Conservation (phyloP, 2,113 vertebrate species). For the Chionomys nivalis region DNA sequence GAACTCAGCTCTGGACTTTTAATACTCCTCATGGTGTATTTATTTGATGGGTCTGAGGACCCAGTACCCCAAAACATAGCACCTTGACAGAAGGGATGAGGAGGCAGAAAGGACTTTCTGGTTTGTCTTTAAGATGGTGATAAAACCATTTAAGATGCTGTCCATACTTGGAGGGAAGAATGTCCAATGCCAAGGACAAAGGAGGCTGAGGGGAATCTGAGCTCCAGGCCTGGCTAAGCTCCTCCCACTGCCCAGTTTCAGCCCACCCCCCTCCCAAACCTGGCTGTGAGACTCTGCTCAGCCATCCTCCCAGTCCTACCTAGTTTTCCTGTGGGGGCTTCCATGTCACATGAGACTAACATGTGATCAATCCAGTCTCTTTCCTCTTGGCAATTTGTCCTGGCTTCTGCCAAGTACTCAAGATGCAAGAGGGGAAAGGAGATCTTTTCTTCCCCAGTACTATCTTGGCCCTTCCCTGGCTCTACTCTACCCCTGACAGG, state of each 20-base stretch:
- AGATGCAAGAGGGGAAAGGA: not conserved
- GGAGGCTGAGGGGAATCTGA: not conserved
- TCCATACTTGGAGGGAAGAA: not conserved
- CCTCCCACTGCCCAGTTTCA: no score
- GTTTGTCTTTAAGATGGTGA: not conserved
- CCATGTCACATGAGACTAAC: not conserved
- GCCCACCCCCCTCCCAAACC: not conserved
- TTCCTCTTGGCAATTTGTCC: not conserved
- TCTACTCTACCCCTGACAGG: not conserved
- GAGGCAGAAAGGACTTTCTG: not conserved
- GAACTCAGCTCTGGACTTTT: not conserved
- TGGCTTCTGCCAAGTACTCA: not conserved
- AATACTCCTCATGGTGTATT: not conserved
- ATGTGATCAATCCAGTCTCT: not conserved
- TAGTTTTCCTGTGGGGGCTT: not conserved
- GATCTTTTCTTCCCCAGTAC: not conserved
- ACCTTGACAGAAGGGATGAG: not conserved
- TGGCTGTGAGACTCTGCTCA: not conserved
- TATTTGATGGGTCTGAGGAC: not conserved
- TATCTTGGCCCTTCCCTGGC: no score
- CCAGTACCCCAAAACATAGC: not conserved
- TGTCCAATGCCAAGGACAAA: not conserved
- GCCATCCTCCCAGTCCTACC: not conserved
- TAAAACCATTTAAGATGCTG: not conserved
- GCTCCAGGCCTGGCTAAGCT: not conserved